phyloP scores from a whole-genome alignment of 2,888 invertebrate genomes.

The Arenicola marina region DNA sequence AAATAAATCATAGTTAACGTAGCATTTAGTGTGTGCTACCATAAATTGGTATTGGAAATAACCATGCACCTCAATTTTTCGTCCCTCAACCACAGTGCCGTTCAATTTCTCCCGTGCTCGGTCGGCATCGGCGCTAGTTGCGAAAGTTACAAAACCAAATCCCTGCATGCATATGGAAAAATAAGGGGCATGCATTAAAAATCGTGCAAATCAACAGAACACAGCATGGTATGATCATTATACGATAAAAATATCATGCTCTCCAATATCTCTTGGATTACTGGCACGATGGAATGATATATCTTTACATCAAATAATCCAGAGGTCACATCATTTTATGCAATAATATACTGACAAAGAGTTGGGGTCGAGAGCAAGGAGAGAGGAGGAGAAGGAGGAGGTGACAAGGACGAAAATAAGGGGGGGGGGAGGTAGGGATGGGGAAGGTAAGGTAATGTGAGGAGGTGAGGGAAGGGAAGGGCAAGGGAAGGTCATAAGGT shows the following conservation, averaged over 20 bases:
- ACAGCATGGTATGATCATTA: slow-evolving; percentile 8
- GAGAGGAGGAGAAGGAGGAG: no score
- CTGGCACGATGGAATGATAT: slow-evolving; percentile 3
- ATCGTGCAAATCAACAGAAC: slow-evolving; percentile 37
- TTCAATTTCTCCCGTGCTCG: slow-evolving; percentile 99
- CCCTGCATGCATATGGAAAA: slow-evolving; percentile 76
- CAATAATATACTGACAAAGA: no score
- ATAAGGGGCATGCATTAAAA: slow-evolving; percentile 54
- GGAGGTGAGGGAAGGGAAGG: no score
- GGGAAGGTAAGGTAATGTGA: no score
- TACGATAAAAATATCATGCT: background rate
- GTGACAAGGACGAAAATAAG: no score
- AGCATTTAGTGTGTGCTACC: slow-evolving; percentile 30
- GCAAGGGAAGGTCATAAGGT: no score
- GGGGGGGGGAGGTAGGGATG: no score
- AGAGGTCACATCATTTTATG: background rate
- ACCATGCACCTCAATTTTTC: slow-evolving; percentile 95
- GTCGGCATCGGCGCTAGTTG: slow-evolving; percentile 99
- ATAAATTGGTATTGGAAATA: slow-evolving; percentile 39
- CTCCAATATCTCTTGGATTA: background rate
- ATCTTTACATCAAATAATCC: background rate
- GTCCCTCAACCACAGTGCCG: slow-evolving; percentile 99
- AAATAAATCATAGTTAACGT: slow-evolving; percentile 8
- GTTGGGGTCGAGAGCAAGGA: no score
- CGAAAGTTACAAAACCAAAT: slow-evolving; percentile 99